Percentiles rank a stretch among this genome's conserved stretches.
Conservation (phyloP, 2,888 invertebrate species). For the Hermaeophaga mercurialis region DNA sequence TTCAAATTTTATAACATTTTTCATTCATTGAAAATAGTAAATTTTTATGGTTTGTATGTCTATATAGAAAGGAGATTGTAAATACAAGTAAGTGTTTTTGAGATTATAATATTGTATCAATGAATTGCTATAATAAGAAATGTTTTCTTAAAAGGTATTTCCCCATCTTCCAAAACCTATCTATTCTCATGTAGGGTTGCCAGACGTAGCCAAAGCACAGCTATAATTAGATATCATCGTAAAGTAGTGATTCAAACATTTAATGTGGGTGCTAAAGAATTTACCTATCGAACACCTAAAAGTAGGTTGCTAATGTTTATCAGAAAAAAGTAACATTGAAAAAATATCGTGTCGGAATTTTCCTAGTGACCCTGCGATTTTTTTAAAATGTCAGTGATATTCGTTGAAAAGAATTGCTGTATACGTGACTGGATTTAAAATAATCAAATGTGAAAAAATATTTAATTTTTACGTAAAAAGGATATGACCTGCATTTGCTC, state of each 20-base stretch:
- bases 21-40: no score
- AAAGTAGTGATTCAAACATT: constrained; percentile 21
- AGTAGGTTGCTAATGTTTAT: constrained; percentile 11
- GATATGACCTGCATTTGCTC: constrained; percentile 11
- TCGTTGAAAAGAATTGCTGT: neutral
- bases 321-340: constrained; percentile 17
- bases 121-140: neutral
- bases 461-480: constrained; percentile 15
- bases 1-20: no score
- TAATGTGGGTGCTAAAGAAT: constrained; percentile 31
- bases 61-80: neutral
- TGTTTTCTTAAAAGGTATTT: constrained; percentile 1
- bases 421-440: constrained; percentile 17
- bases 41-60: neutral
- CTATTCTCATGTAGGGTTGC: constrained; percentile 20
- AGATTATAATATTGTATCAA: neutral
- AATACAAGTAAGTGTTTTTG: neutral
- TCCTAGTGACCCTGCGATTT: neutral
- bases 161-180: constrained; percentile 8
- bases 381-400: neutral
- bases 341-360: neutral
- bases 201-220: constrained; percentile 20
- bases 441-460: constrained; percentile 14
- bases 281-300: constrained; percentile 21
- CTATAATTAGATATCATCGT: constrained; percentile 29